These are phyloP conservation scores for Macropus fuliginosus DNA, from an alignment of 2,797 vertebrate genomes.

Conservation along the genomic window DNA sequence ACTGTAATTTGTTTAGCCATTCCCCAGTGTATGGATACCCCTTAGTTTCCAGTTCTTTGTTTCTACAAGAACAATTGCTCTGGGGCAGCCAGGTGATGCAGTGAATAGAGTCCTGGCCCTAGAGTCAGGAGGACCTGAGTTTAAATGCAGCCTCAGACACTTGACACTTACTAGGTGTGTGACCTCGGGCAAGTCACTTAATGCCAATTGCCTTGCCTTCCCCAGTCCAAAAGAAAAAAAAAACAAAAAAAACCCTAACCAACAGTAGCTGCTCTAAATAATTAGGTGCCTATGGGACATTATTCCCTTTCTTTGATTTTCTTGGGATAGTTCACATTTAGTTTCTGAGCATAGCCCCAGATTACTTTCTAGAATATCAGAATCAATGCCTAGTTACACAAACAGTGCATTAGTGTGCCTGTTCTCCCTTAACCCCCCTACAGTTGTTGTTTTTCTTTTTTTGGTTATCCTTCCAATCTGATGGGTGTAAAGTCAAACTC, in stretches of 20 bases:
- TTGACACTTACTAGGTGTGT: too few relatives aligned
- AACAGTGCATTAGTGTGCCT: background rate
- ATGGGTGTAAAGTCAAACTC: background rate
- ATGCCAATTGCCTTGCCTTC: too few relatives aligned
- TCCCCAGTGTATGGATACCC: background rate
- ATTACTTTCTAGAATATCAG: background rate
- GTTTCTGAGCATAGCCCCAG: background rate
- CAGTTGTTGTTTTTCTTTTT: background rate
- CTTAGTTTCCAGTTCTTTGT: background rate
- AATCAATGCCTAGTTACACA: background rate
- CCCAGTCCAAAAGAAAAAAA: too few relatives aligned
- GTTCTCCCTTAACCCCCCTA: background rate
- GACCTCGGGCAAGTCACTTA: too few relatives aligned
- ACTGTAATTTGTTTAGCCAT: background rate
- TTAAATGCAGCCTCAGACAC: too few relatives aligned
- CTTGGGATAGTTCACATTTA: background rate
- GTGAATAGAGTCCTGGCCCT: too few relatives aligned
- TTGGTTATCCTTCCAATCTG: background rate
- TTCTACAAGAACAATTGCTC: background rate
- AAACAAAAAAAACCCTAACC: too few relatives aligned
- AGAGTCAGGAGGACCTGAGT: too few relatives aligned
- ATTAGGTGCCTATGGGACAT: background rate
- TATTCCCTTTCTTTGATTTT: background rate
- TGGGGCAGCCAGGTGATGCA: background rate
- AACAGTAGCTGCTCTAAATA: background rate